These are phyloP conservation scores for Alviniconcha strummeri DNA, from an alignment of 2,888 invertebrate species.

Conservation along the genomic window DNA sequence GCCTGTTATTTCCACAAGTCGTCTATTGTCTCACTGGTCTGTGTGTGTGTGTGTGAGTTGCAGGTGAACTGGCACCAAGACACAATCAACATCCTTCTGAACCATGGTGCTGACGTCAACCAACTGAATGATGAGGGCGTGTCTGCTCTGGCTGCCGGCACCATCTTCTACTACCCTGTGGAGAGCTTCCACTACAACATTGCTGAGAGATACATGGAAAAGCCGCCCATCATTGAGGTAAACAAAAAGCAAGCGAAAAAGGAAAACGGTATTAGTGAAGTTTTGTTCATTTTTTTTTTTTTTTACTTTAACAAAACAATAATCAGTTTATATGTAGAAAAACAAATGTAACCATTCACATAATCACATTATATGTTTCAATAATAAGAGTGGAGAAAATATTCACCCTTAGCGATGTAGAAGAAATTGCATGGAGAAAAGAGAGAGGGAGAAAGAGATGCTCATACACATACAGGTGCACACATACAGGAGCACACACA, in stretches of 20 bases:
- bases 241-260: neutral
- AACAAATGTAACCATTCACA: too few species aligned
- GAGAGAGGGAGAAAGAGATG: too few species aligned
- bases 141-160: slow-evolving; percentile 70
- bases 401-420: too few species aligned
- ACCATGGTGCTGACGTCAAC: slow-evolving; percentile 72
- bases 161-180: slow-evolving; percentile 70
- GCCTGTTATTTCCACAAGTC: too few species aligned
- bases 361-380: too few species aligned
- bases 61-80: slow-evolving; percentile 70
- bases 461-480: too few species aligned
- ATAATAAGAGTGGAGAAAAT: too few species aligned
- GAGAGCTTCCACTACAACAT: slow-evolving; percentile 68
- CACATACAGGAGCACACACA: too few species aligned
- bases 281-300: neutral
- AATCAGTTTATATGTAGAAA: neutral
- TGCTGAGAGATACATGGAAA: slow-evolving; percentile 54
- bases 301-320: neutral
- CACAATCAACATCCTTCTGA: slow-evolving; percentile 70
- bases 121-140: slow-evolving; percentile 71
- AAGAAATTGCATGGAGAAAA: too few species aligned
- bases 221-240: slow-evolving; percentile 20
- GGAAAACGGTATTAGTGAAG: too few species aligned
- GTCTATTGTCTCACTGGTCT: too few species aligned
- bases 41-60: neutral